Percentiles rank a stretch among this genome's conserved stretches.
phyloP scores from a whole-genome alignment of 1,140 invertebrate genomes.

The Brachionus manjavacas region DNA sequence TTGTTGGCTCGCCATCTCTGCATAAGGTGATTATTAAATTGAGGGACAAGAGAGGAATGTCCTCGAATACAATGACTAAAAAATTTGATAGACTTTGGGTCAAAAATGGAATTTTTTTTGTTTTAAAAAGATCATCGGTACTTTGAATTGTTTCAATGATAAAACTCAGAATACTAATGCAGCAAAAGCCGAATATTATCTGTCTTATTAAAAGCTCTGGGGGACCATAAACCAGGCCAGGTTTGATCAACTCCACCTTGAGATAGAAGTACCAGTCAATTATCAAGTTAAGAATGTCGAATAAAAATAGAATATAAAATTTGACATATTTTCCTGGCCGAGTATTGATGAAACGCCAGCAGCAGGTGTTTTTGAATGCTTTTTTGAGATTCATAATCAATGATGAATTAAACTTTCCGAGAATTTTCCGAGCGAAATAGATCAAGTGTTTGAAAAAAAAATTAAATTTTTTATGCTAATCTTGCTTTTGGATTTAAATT shows the following conservation, averaged over 20 bases:
- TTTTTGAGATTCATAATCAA: conserved; percentile 7
- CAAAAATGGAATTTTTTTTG: background rate
- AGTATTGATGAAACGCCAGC: conserved; percentile 19
- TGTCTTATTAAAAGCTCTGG: background rate
- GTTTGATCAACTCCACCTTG: background rate
- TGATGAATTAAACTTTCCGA: background rate
- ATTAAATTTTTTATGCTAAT: background rate
- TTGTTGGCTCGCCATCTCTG: conserved; percentile 11
- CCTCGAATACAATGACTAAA: conserved; percentile 10
- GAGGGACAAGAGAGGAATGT: background rate
- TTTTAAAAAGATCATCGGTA: background rate
- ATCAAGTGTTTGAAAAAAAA: background rate
- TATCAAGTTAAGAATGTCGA: background rate
- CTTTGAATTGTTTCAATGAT: conserved; percentile 18
- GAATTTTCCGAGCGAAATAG: background rate
- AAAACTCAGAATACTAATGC: background rate
- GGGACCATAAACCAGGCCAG: conserved; percentile 4
- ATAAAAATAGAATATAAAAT: conserved; percentile 6
- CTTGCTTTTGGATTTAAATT: background rate
- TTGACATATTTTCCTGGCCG: conserved; percentile 23
- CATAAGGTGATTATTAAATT: conserved; percentile 1
- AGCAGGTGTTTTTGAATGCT: background rate
- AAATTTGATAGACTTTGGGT: conserved; percentile 17
- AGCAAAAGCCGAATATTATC: conserved; percentile 13
- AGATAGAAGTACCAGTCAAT: conserved; percentile 30